phyloP scores from a whole-genome alignment of 2,888 invertebrate species.

The Epsilonema sp. region DNA sequence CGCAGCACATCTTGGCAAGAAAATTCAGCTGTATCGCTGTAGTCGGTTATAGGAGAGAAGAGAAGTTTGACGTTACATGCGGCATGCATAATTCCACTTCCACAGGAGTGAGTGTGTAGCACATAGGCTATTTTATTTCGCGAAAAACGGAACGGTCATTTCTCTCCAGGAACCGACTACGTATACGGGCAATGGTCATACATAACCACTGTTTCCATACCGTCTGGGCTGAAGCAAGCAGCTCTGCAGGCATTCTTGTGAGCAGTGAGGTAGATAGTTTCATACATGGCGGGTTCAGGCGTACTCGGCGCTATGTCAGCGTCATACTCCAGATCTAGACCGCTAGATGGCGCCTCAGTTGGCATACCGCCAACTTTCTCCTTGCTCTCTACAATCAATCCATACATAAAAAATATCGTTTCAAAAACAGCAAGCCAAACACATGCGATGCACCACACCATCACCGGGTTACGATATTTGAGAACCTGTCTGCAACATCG shows the following conservation, averaged over 20 bases:
- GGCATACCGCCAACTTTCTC: constrained; percentile 33
- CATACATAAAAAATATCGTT: background rate
- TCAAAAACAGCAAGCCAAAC: background rate
- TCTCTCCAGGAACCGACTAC: constrained; percentile 1
- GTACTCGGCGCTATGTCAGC: constrained; percentile 51
- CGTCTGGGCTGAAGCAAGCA: constrained; percentile 83
- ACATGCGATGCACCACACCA: background rate
- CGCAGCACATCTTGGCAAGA: too few relatives aligned
- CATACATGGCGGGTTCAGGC: constrained; percentile 88
- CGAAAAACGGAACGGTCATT: background rate
- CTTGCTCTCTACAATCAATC: background rate
- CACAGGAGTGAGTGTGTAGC: too few relatives aligned
- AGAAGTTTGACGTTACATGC: too few relatives aligned
- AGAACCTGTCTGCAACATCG: too few relatives aligned
- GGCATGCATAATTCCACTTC: too few relatives aligned
- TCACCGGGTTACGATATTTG: too few relatives aligned
- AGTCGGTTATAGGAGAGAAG: too few relatives aligned
- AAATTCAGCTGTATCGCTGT: too few relatives aligned
- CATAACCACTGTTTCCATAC: constrained; percentile 18
- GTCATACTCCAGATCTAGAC: constrained; percentile 79
- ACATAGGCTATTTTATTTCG: too few relatives aligned
- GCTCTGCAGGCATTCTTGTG: constrained; percentile 83
- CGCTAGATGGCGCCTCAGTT: constrained; percentile 39
- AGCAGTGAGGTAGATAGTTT: constrained; percentile 94
- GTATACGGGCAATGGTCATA: background rate